Conservation (phyloP, 1,140 invertebrate species). For the Drosophila watanabei region DNA sequence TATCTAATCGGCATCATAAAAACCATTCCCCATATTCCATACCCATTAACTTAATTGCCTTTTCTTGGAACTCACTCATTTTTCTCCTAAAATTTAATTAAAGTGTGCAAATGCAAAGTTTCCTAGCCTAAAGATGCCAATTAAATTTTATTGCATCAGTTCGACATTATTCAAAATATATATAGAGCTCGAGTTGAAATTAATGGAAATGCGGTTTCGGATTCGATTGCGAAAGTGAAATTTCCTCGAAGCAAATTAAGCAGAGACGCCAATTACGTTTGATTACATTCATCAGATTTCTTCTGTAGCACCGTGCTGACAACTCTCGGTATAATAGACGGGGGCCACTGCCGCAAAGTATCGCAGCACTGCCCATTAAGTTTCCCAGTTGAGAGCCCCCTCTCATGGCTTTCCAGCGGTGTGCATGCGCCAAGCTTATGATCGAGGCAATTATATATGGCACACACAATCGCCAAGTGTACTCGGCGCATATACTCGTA, state of each 20-base stretch:
- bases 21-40: not conserved
- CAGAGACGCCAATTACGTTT: constrained; percentile 55
- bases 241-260: constrained; percentile 39
- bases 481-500: constrained; percentile 19
- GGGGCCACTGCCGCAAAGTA: constrained; percentile 48
- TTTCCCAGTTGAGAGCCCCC: constrained; percentile 61
- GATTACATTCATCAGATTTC: constrained; percentile 68
- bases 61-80: constrained; percentile 1
- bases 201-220: constrained; percentile 30
- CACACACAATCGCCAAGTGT: constrained; percentile 35
- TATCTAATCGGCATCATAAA: not conserved
- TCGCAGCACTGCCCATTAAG: constrained; percentile 68
- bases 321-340: constrained; percentile 45
- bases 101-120: constrained; percentile 17
- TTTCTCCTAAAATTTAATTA: constrained; percentile 28
- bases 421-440: constrained; percentile 75
- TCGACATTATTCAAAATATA: constrained; percentile 15
- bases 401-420: constrained; percentile 18
- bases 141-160: constrained; percentile 24
- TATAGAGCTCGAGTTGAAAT: constrained; percentile 4
- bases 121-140: constrained; percentile 34
- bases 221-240: constrained; percentile 51
- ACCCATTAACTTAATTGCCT: constrained; percentile 15
- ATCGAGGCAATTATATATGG: constrained; percentile 77
- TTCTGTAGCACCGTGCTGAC: constrained; percentile 54